Conservation (phyloP, 2,113 vertebrate species). For the Thinocorus orbignyianus region DNA sequence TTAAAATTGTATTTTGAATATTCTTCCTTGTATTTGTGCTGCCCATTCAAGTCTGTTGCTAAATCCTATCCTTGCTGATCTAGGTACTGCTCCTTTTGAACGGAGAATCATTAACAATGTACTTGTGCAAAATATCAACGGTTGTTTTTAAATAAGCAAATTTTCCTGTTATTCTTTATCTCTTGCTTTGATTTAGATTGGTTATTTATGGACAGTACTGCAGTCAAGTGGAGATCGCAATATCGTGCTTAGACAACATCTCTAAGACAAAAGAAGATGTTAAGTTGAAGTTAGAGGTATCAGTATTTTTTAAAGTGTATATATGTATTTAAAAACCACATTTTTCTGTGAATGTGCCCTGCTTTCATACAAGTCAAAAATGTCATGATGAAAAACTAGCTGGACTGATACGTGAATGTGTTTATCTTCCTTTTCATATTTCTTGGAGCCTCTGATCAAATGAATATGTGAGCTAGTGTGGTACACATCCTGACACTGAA, state of each 20-base stretch:
- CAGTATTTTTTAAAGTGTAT: not conserved
- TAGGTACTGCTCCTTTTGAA: not conserved
- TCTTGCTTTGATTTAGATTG: slow-evolving; percentile 77
- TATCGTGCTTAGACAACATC: slow-evolving; percentile 88
- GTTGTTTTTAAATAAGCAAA: not conserved
- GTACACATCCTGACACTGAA: not conserved
- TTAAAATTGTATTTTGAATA: not conserved
- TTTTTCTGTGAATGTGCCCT: not conserved
- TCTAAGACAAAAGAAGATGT: slow-evolving; percentile 95
- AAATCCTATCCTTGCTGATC: not conserved
- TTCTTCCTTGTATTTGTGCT: not conserved
- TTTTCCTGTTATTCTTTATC: not conserved
- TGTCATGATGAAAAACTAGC: not conserved
- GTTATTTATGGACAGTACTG: slow-evolving; percentile 97
- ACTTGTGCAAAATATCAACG: not conserved
- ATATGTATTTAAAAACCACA: fast-evolving
- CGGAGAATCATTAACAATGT: not conserved
- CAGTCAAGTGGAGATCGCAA: slow-evolving; percentile 92
- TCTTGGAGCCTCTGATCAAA: not conserved
- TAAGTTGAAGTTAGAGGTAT: slow-evolving; percentile 92
- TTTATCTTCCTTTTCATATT: not conserved
- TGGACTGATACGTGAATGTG: not conserved
- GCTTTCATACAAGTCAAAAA: not conserved
- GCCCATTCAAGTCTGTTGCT: not conserved
- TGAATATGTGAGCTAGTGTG: not conserved